phyloP scores from a whole-genome alignment of 1,140 invertebrate genomes.

The Drosophila takahashii region DNA sequence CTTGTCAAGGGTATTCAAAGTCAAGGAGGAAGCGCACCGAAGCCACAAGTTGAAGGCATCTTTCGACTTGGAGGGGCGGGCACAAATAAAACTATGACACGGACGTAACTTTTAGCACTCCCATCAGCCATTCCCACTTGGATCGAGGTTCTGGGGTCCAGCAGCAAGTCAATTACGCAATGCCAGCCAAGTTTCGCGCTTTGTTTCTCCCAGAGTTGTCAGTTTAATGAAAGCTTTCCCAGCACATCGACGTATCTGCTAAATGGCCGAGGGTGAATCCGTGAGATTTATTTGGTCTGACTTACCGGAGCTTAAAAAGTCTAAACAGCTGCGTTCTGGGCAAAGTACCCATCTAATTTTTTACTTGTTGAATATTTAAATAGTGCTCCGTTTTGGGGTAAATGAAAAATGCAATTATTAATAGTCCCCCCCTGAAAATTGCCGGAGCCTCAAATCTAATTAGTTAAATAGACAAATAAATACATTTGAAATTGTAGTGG shows the following conservation, averaged over 20 bases:
- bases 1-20: not conserved
- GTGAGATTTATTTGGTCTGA: constrained; percentile 32
- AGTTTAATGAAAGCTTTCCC: constrained; percentile 67
- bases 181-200: constrained; percentile 61
- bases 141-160: constrained; percentile 21
- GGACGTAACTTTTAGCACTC: constrained; percentile 35
- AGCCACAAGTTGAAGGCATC: constrained; percentile 58
- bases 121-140: constrained; percentile 35
- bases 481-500: not conserved
- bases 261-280: constrained; percentile 28
- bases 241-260: constrained; percentile 32
- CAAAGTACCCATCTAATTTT: not conserved
- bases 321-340: constrained; percentile 1
- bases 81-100: constrained; percentile 63
- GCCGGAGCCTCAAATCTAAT: not conserved
- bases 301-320: constrained; percentile 7
- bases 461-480: not conserved
- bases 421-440: not conserved
- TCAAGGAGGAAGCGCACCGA: constrained; percentile 29
- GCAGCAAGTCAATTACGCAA: constrained; percentile 72
- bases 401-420: not conserved
- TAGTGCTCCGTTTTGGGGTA: not conserved
- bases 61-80: constrained; percentile 21
- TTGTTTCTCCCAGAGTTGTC: constrained; percentile 36
- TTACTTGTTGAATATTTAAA: constrained; percentile 23